phyloP scores from a whole-genome alignment of 2,888 invertebrate genomes.

The Merodon equestris region DNA sequence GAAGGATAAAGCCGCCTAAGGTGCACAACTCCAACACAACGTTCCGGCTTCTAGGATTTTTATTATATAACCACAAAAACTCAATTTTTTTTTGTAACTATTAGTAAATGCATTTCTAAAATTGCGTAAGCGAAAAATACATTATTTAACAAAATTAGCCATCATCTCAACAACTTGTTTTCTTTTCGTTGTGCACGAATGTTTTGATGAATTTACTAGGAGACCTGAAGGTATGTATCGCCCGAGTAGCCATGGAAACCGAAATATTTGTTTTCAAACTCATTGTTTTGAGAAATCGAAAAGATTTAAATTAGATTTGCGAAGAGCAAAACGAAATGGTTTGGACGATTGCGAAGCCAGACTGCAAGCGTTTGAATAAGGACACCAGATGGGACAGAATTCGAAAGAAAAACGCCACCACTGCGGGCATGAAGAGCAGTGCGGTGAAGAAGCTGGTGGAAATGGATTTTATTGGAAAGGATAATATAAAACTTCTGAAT shows the following conservation, averaged over 20 bases:
- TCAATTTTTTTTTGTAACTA: too few relatives aligned
- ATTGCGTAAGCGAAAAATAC: too few relatives aligned
- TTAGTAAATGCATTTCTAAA: too few relatives aligned
- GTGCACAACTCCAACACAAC: too few relatives aligned
- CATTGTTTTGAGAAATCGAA: neutral
- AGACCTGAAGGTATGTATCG: too few relatives aligned
- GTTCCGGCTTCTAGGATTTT: too few relatives aligned
- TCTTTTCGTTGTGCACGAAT: too few relatives aligned
- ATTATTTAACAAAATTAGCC: too few relatives aligned
- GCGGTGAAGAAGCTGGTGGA: conserved; percentile 76
- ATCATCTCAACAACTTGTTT: too few relatives aligned
- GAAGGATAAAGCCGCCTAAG: conserved; percentile 74
- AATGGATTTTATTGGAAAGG: conserved; percentile 75
- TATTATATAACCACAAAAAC: too few relatives aligned
- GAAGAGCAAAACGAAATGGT: conserved; percentile 34
- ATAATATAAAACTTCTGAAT: conserved; percentile 73
- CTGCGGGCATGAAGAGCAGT: conserved; percentile 73
- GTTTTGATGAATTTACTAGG: too few relatives aligned
- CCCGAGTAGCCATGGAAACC: conserved; percentile 14
- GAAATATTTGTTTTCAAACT: conserved; percentile 19
- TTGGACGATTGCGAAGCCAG: conserved; percentile 43
- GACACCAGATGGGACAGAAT: conserved; percentile 78
- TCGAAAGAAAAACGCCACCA: conserved; percentile 74
- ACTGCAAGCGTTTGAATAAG: conserved; percentile 70
- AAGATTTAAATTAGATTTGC: neutral